Evolutionary conservation across 2,888 invertebrate species (phyloP).

Genomic region (Agrotis puta): DNA sequence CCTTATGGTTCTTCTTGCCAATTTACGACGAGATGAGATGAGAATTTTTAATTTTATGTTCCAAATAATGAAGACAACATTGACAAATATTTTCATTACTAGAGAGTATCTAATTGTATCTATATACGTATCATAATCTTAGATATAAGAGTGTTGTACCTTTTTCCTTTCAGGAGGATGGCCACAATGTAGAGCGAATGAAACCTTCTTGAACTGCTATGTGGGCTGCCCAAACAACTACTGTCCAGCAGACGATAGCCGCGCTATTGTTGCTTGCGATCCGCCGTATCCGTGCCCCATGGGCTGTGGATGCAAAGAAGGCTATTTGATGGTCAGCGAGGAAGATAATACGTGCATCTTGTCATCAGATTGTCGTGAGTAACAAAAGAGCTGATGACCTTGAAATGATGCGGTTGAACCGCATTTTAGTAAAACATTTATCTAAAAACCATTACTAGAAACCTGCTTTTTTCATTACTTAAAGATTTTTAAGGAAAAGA

Average conservation of each 20-base stretch:
- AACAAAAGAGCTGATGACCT: too few relatives aligned
- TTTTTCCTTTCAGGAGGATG: slow-evolving; percentile 31
- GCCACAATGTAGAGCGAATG: slow-evolving; percentile 61
- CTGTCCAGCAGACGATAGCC: slow-evolving; percentile 73
- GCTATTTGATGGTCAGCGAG: slow-evolving; percentile 60
- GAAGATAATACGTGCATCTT: slow-evolving; percentile 34
- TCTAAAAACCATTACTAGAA: too few relatives aligned
- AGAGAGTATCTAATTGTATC: too few relatives aligned
- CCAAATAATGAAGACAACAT: not conserved
- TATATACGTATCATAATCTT: too few relatives aligned
- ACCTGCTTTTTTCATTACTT: too few relatives aligned
- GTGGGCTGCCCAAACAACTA: slow-evolving; percentile 68
- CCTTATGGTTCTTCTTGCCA: too few relatives aligned
- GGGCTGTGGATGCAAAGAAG: slow-evolving; percentile 74
- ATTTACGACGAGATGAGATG: too few relatives aligned
- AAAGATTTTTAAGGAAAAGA: too few relatives aligned
- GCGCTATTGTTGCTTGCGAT: slow-evolving; percentile 66
- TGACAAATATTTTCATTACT: not conserved
- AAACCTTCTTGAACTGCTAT: slow-evolving; percentile 71
- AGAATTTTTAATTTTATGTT: too few relatives aligned
- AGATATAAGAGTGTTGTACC: not conserved
- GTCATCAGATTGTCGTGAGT: slow-evolving; percentile 70
- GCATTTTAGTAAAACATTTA: too few relatives aligned
- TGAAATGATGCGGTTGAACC: too few relatives aligned
- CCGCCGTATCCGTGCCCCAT: slow-evolving; percentile 69